These are phyloP conservation scores for Chondrosia reniformis DNA, from an alignment of 37 sponge, comb jelly and placozoan genomes.

Conservation along the genomic window DNA sequence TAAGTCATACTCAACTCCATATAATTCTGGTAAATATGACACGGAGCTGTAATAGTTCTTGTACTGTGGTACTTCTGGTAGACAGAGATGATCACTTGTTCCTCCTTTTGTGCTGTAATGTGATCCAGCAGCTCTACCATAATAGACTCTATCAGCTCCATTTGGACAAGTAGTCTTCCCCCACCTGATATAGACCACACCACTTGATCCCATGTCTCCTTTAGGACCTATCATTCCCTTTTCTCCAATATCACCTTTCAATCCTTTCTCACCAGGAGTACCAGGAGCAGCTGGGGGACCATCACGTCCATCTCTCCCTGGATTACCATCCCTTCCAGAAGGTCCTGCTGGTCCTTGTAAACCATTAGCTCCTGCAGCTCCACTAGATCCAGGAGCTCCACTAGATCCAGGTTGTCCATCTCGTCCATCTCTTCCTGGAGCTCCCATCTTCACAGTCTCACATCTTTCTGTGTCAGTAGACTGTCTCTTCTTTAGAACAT, in stretches of 20 bases:
- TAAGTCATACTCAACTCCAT: conserved; percentile 41
- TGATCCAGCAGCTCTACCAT: not conserved
- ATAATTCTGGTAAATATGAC: not conserved
- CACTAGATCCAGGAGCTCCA: not conserved
- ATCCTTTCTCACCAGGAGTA: conserved; percentile 18
- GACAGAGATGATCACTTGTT: conserved; percentile 41
- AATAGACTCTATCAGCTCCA: not conserved
- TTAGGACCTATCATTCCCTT: not conserved
- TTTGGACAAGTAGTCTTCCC: conserved; percentile 9
- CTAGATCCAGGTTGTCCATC: not conserved
- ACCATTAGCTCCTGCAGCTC: conserved; percentile 9
- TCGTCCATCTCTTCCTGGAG: too few species aligned
- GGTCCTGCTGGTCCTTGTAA: conserved; percentile 6
- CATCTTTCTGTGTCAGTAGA: too few species aligned
- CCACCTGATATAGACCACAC: conserved; percentile 5
- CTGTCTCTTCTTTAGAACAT: too few species aligned
- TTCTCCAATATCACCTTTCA: not conserved
- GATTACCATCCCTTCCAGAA: not conserved
- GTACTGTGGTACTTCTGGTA: conserved; percentile 42
- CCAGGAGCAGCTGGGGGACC: conserved; percentile 8
- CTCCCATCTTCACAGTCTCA: too few species aligned
- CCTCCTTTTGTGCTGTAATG: conserved; percentile 25
- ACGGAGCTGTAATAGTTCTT: not conserved
- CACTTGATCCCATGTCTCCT: not conserved
- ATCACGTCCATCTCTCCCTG: not conserved